Percentiles rank a stretch among this genome's conserved stretches.
Conservation (phyloP, 2,113 vertebrate genomes). For the Mola mola region DNA sequence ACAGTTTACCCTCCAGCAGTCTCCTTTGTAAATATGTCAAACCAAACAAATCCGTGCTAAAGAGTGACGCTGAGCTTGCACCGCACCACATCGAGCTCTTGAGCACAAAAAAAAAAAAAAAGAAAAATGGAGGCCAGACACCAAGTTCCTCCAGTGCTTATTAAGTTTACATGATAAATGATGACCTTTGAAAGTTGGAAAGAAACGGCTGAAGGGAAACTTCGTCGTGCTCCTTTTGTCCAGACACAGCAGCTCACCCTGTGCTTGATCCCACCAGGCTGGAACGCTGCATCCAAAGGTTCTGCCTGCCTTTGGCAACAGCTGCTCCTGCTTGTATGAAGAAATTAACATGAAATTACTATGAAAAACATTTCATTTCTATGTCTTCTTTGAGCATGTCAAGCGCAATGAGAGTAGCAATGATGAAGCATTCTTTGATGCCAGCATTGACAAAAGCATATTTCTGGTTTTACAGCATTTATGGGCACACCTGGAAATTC, state of each 20-base stretch:
- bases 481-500: conserved; percentile 54
- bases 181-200: conserved; percentile 43
- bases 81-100: conserved; percentile 3
- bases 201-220: conserved; percentile 15
- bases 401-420: no score
- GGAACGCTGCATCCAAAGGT: conserved; percentile 15
- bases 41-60: conserved; percentile 31
- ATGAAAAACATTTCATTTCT: conserved; percentile 9
- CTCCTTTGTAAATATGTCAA: conserved; percentile 54
- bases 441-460: conserved; percentile 38
- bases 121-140: conserved; percentile 6
- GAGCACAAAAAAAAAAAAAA: conserved; percentile 8
- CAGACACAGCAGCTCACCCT: conserved; percentile 20
- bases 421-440: conserved; percentile 29
- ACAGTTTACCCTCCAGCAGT: conserved; percentile 43
- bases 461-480: conserved; percentile 51
- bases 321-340: neutral
- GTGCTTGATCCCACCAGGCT: conserved; percentile 20
- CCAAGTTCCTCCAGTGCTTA: conserved; percentile 36
- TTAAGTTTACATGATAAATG: conserved; percentile 60
- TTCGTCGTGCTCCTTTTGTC: conserved; percentile 3
- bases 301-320: neutral
- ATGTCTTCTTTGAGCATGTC: conserved; percentile 24
- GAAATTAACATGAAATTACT: conserved; percentile 14
- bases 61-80: conserved; percentile 7